phyloP scores from a whole-genome alignment of 2,888 invertebrate species.

The Nebria salina region DNA sequence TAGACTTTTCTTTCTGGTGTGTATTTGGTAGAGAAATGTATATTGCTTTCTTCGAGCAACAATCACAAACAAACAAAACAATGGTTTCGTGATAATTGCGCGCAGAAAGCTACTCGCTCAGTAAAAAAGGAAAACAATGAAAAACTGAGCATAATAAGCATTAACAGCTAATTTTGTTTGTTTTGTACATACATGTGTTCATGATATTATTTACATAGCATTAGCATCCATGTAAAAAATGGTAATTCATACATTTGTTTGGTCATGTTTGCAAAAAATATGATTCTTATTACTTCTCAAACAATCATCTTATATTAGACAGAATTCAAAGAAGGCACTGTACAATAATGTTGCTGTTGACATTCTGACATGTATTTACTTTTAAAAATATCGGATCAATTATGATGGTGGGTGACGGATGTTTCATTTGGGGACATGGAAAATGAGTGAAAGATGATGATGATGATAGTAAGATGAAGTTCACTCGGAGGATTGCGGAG shows the following conservation, averaged over 20 bases:
- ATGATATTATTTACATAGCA: constrained; percentile 42
- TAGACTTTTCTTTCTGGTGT: constrained; percentile 25
- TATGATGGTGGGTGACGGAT: neutral
- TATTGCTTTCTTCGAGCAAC: neutral
- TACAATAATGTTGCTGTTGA: constrained; percentile 45
- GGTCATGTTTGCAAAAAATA: constrained; percentile 59
- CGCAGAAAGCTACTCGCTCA: constrained; percentile 16
- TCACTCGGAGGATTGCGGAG: neutral
- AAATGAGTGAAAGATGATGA: neutral
- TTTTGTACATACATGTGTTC: constrained; percentile 43
- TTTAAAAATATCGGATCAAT: neutral
- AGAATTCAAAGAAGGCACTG: constrained; percentile 47
- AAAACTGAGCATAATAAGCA: constrained; percentile 40
- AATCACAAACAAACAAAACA: neutral
- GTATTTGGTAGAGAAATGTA: constrained; percentile 45
- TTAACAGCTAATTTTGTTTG: constrained; percentile 7
- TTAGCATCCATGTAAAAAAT: constrained; percentile 44
- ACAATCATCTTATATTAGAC: constrained; percentile 43
- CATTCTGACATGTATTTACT: constrained; percentile 32
- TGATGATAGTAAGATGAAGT: constrained; percentile 1
- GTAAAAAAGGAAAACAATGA: constrained; percentile 23
- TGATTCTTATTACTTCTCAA: constrained; percentile 48
- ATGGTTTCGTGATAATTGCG: neutral
- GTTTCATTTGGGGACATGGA: neutral
- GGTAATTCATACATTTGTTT: constrained; percentile 52